A percentile compares a stretch with the other conserved stretches of the same genome.
These are phyloP conservation scores for Lasaia peninsularis DNA, from an alignment of 1,140 invertebrate genomes.

Conservation along the genomic window DNA sequence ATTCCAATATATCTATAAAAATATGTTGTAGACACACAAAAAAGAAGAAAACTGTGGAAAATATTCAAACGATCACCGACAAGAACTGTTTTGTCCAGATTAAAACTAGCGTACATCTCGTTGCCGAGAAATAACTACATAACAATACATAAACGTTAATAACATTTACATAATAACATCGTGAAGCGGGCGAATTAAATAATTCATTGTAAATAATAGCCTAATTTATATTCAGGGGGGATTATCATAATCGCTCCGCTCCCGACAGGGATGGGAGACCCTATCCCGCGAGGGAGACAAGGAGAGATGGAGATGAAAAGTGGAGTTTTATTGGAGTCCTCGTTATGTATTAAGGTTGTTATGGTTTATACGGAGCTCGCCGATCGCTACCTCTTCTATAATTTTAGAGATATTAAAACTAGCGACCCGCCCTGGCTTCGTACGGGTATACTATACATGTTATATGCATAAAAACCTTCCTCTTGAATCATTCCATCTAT, in stretches of 20 bases:
- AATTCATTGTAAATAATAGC: slow-evolving; percentile 63
- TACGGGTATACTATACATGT: too few relatives aligned
- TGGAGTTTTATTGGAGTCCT: slow-evolving; percentile 58
- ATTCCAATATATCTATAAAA: too few relatives aligned
- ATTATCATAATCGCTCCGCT: slow-evolving; percentile 55
- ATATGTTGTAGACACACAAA: not conserved
- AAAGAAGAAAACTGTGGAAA: not conserved
- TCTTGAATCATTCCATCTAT: too few relatives aligned
- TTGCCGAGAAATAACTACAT: slow-evolving; percentile 31
- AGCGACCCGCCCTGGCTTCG: too few relatives aligned
- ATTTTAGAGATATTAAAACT: too few relatives aligned
- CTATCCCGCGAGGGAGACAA: slow-evolving; percentile 15
- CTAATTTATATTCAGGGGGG: slow-evolving; percentile 62
- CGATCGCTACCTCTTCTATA: too few relatives aligned
- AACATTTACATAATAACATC: slow-evolving; percentile 60
- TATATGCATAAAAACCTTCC: too few relatives aligned
- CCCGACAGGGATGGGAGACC: slow-evolving; percentile 7
- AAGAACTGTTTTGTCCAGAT: slow-evolving; percentile 3
- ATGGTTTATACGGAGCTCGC: slow-evolving; percentile 22
- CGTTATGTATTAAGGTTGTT: slow-evolving; percentile 41
- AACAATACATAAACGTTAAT: slow-evolving; percentile 40
- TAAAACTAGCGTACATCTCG: slow-evolving; percentile 10
- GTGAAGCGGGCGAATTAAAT: slow-evolving; percentile 46
- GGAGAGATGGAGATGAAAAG: slow-evolving; percentile 32
- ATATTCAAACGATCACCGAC: not conserved